Evolutionary conservation across 2,888 invertebrate species (phyloP), one percentile per base, ranked within the genome.

Genomic region (Eledona agricola): DNA sequence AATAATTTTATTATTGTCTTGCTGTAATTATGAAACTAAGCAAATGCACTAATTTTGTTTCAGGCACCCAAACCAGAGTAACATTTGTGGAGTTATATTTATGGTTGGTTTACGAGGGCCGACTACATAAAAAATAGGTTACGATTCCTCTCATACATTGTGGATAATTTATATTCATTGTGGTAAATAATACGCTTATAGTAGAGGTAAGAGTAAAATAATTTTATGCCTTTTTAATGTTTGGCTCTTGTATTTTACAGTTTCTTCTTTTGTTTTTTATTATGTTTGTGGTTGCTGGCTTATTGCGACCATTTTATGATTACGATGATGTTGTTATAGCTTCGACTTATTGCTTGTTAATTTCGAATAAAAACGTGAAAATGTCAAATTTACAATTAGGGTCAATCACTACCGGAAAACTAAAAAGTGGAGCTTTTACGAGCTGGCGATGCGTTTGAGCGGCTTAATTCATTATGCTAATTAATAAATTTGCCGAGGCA

Each of bases 101-200:
- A 67, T 64, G 65, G 54, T 58, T 58, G 57, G 62, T 65, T 67
- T 66, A 67, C 61, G 67, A 59, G 51, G 55, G 63, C 57, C 64
- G 62, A 63, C 57, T 65, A 58, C 66, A 63, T 65, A 64, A 67
- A 68, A 68, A 62, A 63, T 63, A 62, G 63, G 65, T 68, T 68
- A 68, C 64, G 62, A 64, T 62, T 62, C 59, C 59, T 62, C 47
- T 56, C 55, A 59, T 66, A 68, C 68, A 65, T 59, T 66, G 66
- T 66, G 62, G 62, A 60, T 60, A 63, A 65, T 62, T 65, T 60
- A 65, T 58, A 55, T 57, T 57, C 59, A 53, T 54, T 57, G 61
- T 57, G 57, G 56, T 55, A 46, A 55, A 45, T 51, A 58, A 58
- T 51, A 50, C 57, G 43, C 47, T 52, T 51, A 58, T 54, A 56